These are phyloP conservation scores for Etheostoma spectabile DNA, from an alignment of 2,113 vertebrate genomes.

Conservation along the genomic window DNA sequence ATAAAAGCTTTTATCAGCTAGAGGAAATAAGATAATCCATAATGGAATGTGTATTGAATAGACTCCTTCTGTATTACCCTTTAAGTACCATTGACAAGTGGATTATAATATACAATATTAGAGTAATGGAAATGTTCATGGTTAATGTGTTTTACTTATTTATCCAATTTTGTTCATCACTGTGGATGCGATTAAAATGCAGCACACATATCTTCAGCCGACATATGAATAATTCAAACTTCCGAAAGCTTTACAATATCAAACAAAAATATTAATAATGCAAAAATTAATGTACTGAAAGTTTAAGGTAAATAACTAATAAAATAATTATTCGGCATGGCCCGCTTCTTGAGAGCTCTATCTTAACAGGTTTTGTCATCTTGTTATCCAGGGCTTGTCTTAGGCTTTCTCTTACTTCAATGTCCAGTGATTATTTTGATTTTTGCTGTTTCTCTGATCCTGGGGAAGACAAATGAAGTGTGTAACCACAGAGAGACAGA, in stretches of 20 bases:
- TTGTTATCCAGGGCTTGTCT: slow-evolving; percentile 73
- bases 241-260: neutral
- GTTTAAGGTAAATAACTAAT: slow-evolving; percentile 5
- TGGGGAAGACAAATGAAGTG: slow-evolving; percentile 82
- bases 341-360: slow-evolving; percentile 1
- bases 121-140: neutral
- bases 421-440: slow-evolving; percentile 81
- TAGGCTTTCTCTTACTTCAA: slow-evolving; percentile 58
- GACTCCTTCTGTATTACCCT: neutral
- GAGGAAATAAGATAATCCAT: neutral
- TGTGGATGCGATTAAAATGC: neutral
- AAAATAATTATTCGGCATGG: slow-evolving; percentile 12
- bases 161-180: neutral
- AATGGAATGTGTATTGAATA: neutral
- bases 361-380: slow-evolving; percentile 61
- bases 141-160: neutral
- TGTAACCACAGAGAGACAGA: slow-evolving; percentile 78
- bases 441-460: slow-evolving; percentile 79
- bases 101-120: neutral
- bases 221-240: neutral
- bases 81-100: neutral
- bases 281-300: slow-evolving; percentile 1
- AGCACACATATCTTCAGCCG: neutral
- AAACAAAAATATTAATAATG: neutral
- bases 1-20: slow-evolving; percentile 9